phyloP scores from a whole-genome alignment of 1,140 invertebrate genomes.

The Drosophila repleta region DNA sequence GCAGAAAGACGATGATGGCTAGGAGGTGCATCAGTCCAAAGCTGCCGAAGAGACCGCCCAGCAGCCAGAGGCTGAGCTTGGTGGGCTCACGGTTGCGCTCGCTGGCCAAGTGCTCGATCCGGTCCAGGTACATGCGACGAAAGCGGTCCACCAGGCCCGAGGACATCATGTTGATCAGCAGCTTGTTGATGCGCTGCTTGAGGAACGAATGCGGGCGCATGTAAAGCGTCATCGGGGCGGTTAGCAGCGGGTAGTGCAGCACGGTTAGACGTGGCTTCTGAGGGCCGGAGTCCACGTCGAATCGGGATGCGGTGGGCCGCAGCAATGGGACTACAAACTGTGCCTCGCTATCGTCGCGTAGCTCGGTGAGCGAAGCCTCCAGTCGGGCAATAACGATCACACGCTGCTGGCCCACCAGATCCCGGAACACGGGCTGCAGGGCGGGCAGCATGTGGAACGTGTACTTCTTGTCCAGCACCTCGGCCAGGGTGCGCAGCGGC shows the following conservation, averaged over 20 bases:
- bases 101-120: slow-evolving; percentile 39
- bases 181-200: slow-evolving; percentile 43
- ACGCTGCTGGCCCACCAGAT: slow-evolving; percentile 23
- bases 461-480: slow-evolving; percentile 54
- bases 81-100: slow-evolving; percentile 33
- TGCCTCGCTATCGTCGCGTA: slow-evolving; percentile 46
- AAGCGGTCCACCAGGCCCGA: slow-evolving; percentile 59
- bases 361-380: background rate
- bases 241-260: slow-evolving; percentile 53
- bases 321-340: slow-evolving; percentile 57
- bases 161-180: slow-evolving; percentile 67
- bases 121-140: slow-evolving; percentile 56
- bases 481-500: slow-evolving; percentile 37
- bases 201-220: slow-evolving; percentile 75
- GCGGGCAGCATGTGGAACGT: slow-evolving; percentile 55
- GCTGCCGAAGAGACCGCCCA: slow-evolving; percentile 57
- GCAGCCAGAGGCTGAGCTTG: slow-evolving; percentile 44
- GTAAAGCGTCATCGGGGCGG: slow-evolving; percentile 67
- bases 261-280: slow-evolving; percentile 25
- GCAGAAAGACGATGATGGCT: slow-evolving; percentile 49
- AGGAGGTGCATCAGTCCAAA: slow-evolving; percentile 39
- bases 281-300: slow-evolving; percentile 38
- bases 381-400: background rate
- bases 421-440: slow-evolving; percentile 38
- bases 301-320: slow-evolving; percentile 39